A percentile compares a stretch with the other conserved stretches of the same genome.
Conservation (phyloP, 2,113 vertebrate species). For the Oncorhynchus clarkii region DNA sequence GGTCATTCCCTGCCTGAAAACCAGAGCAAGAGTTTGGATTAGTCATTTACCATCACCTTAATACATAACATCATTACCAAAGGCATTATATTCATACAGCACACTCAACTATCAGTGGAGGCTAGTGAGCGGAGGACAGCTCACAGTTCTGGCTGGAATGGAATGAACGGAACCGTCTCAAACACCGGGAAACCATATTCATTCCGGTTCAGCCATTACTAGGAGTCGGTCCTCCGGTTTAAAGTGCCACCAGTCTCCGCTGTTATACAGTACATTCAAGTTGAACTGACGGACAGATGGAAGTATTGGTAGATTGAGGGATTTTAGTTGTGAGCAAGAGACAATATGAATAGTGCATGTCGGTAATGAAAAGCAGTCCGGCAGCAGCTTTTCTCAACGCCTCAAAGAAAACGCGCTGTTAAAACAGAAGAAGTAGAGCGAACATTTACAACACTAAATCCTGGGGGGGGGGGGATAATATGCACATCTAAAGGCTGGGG, state of each 20-base stretch:
- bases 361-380: neutral
- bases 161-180: neutral
- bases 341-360: neutral
- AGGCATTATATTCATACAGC: neutral
- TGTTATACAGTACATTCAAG: too few species aligned
- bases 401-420: neutral
- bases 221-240: too few species aligned
- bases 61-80: neutral
- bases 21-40: neutral
- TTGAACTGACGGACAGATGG: too few species aligned
- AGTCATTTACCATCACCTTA: neutral
- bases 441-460: neutral
- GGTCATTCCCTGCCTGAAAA: slow-evolving; percentile 76
- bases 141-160: neutral
- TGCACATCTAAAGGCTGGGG: neutral
- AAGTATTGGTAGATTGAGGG: neutral
- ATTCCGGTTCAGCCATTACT: too few species aligned
- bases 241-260: too few species aligned
- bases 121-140: too few species aligned
- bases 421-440: neutral
- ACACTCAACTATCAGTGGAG: too few species aligned
- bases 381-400: neutral
- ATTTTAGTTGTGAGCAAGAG: neutral
- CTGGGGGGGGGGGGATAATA: neutral
- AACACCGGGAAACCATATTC: too few species aligned